These are phyloP conservation scores for Heterohyrax brucei DNA, from an alignment of 2,797 vertebrate genomes.

Conservation along the genomic window DNA sequence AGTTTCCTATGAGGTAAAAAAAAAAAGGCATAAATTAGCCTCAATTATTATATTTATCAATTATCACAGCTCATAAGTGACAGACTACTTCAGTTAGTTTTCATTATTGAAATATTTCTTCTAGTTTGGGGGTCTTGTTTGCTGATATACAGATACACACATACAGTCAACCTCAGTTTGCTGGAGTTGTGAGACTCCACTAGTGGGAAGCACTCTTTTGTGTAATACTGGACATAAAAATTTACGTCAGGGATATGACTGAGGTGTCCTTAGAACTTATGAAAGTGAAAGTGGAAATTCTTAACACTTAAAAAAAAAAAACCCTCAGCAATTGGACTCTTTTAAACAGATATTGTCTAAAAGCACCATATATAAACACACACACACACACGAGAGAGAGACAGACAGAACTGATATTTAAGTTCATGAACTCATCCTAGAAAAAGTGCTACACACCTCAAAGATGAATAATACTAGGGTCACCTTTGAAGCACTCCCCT, in stretches of 20 bases:
- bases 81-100: not conserved
- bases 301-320: not conserved
- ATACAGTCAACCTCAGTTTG: not conserved
- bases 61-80: constrained; percentile 8
- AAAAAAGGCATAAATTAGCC: not conserved
- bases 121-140: not conserved
- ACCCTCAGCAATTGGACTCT: not conserved
- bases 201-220: not conserved
- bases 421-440: too few relatives aligned
- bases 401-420: too few relatives aligned
- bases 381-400: too few relatives aligned
- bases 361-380: not conserved
- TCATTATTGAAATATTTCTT: constrained; percentile 19
- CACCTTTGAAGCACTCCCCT: too few relatives aligned
- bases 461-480: too few relatives aligned
- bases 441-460: too few relatives aligned
- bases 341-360: constrained; percentile 55
- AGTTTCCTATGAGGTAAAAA: constrained; percentile 32
- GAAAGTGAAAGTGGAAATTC: constrained; percentile 39
- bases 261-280: not conserved
- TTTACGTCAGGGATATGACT: not conserved
- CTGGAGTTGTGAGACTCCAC: not conserved
- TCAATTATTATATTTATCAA: constrained; percentile 36
- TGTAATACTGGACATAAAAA: constrained; percentile 28
- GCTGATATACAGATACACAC: not conserved